Conservation (phyloP, 2,888 invertebrate species). For the Acanthococcus lagerstroemiae region DNA sequence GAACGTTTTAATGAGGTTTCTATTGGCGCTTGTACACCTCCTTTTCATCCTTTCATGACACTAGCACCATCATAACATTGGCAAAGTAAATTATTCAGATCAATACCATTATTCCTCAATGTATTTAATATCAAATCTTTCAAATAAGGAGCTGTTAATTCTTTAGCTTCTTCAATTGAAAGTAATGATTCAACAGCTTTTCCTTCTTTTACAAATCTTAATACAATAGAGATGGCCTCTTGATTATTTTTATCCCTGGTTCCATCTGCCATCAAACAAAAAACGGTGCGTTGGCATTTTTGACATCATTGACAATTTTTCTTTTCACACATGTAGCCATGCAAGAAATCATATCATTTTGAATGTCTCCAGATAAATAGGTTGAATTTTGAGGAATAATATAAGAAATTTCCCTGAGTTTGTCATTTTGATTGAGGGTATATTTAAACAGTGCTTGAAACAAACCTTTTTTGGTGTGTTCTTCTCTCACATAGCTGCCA, state of each 20-base stretch:
- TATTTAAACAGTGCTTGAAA: conserved; percentile 7
- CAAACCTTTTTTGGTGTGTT: conserved; percentile 1
- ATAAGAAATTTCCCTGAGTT: background rate
- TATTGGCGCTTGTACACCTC: background rate
- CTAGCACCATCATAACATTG: conserved; percentile 6
- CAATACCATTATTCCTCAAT: background rate
- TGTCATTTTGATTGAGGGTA: conserved; percentile 1
- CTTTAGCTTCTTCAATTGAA: background rate
- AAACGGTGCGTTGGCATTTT: background rate
- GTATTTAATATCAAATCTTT: background rate
- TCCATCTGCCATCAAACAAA: background rate
- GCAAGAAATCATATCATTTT: background rate
- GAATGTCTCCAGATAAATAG: background rate
- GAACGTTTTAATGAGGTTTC: background rate
- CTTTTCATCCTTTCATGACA: background rate
- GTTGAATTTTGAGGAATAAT: conserved; percentile 1
- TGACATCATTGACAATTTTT: background rate
- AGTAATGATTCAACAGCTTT: background rate
- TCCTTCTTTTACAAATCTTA: background rate
- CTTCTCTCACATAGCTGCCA: background rate
- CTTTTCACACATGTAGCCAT: background rate
- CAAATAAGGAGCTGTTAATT: background rate
- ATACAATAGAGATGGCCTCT: background rate
- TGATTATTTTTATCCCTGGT: background rate
- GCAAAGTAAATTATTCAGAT: background rate